Base-by-base conservation (phyloP, 2,113 vertebrate genomes). In the Potamarius usumacintae region DNA sequence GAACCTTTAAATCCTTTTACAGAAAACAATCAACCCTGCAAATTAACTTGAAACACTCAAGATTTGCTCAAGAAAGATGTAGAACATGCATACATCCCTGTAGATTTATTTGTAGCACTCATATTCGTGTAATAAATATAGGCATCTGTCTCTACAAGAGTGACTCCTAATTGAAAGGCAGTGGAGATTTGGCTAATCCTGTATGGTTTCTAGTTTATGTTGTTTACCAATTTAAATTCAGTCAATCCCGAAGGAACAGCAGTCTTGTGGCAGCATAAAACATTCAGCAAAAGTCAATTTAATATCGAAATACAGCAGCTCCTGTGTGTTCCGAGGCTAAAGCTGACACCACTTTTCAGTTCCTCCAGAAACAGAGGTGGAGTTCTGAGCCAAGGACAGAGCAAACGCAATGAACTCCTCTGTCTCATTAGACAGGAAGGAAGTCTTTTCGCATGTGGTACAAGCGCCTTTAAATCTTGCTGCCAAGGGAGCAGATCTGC, bases 401-500 rank as follows among this genome's bases (percentile, higher is more conserved):
- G 71, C 78, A 55, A 20, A 85, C 18, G 12, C 90, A 71, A 79
- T 53, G 55, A 10, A 81, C 83, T 90, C 90, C 89, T 88, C 85
- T 14, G 88, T 90, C 93, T 95, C 92, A 94, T 94, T 94, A 93
- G 89, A 91, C 52, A 27, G 62, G 78, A 88, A 88, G 17, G 78
- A 91, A 90, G 91, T 91, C 55, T 17, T 91, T 92, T 92, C 86
- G 86, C 87, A 72, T 90, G 78, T 89, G 86, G 52, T 89, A 77
- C 62, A 71, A 52, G 86, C 88, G 84, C 77, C 89, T 90, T 91
- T 88, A 92, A 93, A 93, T 87, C 86, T 57, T 92, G 88, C 91
- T 89, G 79, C 88, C 5, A 5, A 90, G 90, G 80, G 78, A 84
- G 86, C 72, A 79, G 20, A 55, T 88, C 78, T 83, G 20, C 63